A percentile compares a stretch with the other conserved stretches of the same genome.
phyloP scores from a whole-genome alignment of 2,888 invertebrate genomes.

The Acanthopleura granulata region DNA sequence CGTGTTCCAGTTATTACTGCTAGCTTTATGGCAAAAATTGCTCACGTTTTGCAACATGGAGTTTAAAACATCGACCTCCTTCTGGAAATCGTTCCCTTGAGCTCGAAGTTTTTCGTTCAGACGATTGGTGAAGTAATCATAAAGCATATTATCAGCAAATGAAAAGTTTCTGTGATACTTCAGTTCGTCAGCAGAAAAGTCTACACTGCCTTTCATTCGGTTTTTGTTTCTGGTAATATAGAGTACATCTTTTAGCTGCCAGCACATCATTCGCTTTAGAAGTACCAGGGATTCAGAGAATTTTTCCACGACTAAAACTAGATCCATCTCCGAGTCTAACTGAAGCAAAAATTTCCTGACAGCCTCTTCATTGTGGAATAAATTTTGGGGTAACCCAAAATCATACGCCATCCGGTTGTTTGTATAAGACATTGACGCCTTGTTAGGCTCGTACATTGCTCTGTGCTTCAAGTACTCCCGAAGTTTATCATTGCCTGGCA shows the following conservation, averaged over 20 bases:
- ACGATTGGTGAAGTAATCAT: slow-evolving; percentile 6
- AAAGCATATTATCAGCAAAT: neutral
- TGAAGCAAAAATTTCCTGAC: neutral
- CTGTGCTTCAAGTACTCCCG: neutral
- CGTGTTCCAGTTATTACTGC: neutral
- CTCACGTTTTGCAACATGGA: neutral
- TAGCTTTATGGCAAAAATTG: neutral
- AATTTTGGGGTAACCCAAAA: neutral
- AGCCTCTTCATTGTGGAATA: neutral
- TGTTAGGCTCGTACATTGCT: slow-evolving; percentile 3
- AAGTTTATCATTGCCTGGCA: neutral
- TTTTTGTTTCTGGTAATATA: slow-evolving; percentile 14
- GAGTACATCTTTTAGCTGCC: slow-evolving; percentile 5
- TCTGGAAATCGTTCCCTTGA: neutral
- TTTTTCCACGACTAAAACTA: slow-evolving; percentile 15
- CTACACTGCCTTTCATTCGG: neutral
- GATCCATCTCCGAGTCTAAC: slow-evolving; percentile 14
- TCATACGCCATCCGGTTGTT: slow-evolving; percentile 18
- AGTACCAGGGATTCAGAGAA: slow-evolving; percentile 17
- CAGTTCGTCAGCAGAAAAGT: neutral
- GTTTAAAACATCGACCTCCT: neutral
- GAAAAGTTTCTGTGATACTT: neutral
- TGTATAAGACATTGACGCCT: neutral
- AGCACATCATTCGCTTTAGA: slow-evolving; percentile 12
- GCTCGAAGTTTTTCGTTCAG: neutral